Conservation (phyloP, 2,797 vertebrate species). For the Sphenodon punctatus region DNA sequence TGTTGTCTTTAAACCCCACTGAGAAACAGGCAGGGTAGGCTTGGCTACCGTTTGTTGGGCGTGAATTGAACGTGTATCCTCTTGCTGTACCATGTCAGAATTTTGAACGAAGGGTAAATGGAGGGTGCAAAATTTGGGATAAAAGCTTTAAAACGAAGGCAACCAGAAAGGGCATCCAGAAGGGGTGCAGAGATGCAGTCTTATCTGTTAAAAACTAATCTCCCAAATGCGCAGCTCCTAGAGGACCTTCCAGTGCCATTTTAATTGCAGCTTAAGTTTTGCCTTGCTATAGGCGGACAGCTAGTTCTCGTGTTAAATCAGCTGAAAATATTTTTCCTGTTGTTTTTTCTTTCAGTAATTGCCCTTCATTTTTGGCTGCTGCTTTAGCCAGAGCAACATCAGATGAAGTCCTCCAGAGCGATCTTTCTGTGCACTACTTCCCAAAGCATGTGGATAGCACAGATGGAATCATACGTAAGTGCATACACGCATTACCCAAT, state of each 20-base stretch:
- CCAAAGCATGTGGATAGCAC: constrained; percentile 84
- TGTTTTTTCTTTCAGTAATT: constrained; percentile 75
- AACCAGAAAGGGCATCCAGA: background rate
- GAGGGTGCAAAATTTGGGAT: background rate
- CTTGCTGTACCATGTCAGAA: too few relatives aligned
- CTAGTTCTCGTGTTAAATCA: background rate
- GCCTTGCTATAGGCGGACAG: background rate
- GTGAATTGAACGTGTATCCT: too few relatives aligned
- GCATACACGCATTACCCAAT: background rate
- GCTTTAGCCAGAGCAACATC: constrained; percentile 91
- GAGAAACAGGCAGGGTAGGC: background rate
- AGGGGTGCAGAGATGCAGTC: background rate
- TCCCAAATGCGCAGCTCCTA: background rate
- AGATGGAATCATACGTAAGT: constrained; percentile 91
- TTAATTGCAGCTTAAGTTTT: background rate
- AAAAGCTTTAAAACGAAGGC: background rate
- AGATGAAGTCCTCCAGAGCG: constrained; percentile 89
- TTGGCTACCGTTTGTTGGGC: too few relatives aligned
- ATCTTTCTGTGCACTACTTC: constrained; percentile 87
- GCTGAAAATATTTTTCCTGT: constrained; percentile 30
- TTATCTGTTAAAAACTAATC: background rate
- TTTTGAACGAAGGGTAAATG: background rate
- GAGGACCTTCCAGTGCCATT: background rate
- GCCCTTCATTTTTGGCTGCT: constrained; percentile 94
- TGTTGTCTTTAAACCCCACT: too few relatives aligned